Base-by-base conservation (phyloP, 2,113 vertebrate genomes). In the Oncorhynchus masou region DNA sequence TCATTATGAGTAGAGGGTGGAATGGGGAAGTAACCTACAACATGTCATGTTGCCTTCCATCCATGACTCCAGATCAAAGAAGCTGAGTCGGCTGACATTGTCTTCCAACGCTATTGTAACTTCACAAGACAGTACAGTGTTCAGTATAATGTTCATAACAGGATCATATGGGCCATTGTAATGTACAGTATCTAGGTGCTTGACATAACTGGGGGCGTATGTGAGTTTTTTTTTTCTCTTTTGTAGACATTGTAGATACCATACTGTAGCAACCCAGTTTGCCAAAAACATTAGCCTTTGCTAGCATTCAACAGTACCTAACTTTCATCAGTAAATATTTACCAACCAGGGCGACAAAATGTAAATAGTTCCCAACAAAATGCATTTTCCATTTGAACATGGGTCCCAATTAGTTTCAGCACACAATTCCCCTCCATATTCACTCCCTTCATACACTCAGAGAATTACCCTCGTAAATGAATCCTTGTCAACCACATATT, bases 401-500 rank as follows among this genome's bases (percentile, higher is more conserved):
- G 39, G 70, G 59, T 73, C 75, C 73, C 80, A 83, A 70, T 80
- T 85, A 73, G 74, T 54, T 49, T 49, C 65, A 71, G 67, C 39
- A 15, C 76, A 72, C 64, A 59, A 57, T 45, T 78, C 74, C 74
- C 81, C 74, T 77, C 69, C 59, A 70, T 70, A 68, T 78, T 54
- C 51, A 67, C 71, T 34, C 7, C 24, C 49, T 51, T 15, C 49
- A 51, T 51, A 51, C 15, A 27, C n/a, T 57, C 39, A 39, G 68
- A 4, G 65, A 71, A 74, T 80, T 76, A 74, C 65, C 64, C 67
- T 48, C 45, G 31, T 49, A 75, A 84, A 88, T 81, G 80, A 81
- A 82, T 86, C 78, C 84, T 71, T 73, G 83, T 86, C 79, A 77
- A 69, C 70, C 73, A 57, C 86, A 76, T 70, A 74, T 74, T 77